These are phyloP conservation scores for Hetaerina titia DNA, from an alignment of 2,888 invertebrate species.

Conservation along the genomic window DNA sequence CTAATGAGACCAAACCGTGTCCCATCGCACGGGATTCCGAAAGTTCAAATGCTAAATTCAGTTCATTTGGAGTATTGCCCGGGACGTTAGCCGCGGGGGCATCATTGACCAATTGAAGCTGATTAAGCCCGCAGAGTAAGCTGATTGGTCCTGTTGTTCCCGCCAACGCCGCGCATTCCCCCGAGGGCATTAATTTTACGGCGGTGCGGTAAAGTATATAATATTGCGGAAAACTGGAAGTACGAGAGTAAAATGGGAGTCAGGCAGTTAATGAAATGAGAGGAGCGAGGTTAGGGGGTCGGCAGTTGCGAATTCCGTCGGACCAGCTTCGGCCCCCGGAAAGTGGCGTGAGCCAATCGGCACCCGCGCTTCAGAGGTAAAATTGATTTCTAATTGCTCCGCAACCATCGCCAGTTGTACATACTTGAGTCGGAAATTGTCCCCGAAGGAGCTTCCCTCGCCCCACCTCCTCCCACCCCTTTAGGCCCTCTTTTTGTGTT, in stretches of 20 bases:
- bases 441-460: not conserved
- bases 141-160: not conserved
- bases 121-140: not conserved
- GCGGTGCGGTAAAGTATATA: not conserved
- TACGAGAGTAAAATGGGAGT: not conserved
- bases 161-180: not conserved
- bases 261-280: not conserved
- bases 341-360: not conserved
- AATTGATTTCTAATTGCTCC: not conserved
- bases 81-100: not conserved
- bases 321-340: not conserved
- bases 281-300: not conserved
- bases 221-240: not conserved
- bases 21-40: not conserved
- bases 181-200: not conserved
- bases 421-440: not conserved
- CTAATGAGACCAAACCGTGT: constrained; percentile 7
- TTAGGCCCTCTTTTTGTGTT: no score
- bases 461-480: no score
- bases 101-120: not conserved
- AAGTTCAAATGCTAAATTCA: constrained; percentile 21
- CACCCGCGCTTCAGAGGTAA: not conserved
- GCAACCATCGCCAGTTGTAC: not conserved
- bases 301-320: not conserved
- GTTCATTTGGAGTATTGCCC: not conserved